phyloP scores from a whole-genome alignment of 2,888 invertebrate genomes.

The Zonitis immaculata region DNA sequence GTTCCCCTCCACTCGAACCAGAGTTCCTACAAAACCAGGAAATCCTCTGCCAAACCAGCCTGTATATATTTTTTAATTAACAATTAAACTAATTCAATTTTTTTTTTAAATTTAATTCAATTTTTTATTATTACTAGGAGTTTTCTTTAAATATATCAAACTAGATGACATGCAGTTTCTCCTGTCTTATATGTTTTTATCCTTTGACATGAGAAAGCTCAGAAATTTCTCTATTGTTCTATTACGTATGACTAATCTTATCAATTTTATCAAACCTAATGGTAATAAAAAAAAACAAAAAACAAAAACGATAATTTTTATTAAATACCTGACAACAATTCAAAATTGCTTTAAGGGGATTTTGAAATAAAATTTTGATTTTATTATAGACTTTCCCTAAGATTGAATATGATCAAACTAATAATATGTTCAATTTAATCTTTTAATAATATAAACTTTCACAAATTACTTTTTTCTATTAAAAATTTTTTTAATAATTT shows the following conservation, averaged over 20 bases:
- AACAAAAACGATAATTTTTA: neutral
- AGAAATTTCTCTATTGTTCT: slow-evolving; percentile 14
- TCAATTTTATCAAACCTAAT: neutral
- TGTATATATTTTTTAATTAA: too few species aligned
- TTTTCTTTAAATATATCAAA: slow-evolving; percentile 5
- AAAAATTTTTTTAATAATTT: too few species aligned
- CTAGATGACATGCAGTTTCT: slow-evolving; percentile 15
- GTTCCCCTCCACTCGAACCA: too few species aligned
- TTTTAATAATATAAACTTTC: slow-evolving; percentile 15
- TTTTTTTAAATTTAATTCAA: neutral
- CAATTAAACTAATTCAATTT: neutral
- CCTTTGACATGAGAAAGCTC: slow-evolving; percentile 16
- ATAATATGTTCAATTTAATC: slow-evolving; percentile 18
- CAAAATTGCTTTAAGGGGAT: slow-evolving; percentile 2
- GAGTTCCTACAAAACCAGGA: too few species aligned
- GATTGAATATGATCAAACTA: slow-evolving; percentile 16
- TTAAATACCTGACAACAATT: neutral
- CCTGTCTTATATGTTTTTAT: slow-evolving; percentile 11
- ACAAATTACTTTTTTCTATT: slow-evolving; percentile 7
- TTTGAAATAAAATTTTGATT: slow-evolving; percentile 3
- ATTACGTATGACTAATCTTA: slow-evolving; percentile 4
- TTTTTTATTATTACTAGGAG: slow-evolving; percentile 2
- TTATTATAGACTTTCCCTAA: slow-evolving; percentile 17
- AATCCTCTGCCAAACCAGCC: too few species aligned
- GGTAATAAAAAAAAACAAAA: too few species aligned